Evolutionary conservation across 2,113 vertebrate species (phyloP).

Genomic region (Stictonetta naevosa): DNA sequence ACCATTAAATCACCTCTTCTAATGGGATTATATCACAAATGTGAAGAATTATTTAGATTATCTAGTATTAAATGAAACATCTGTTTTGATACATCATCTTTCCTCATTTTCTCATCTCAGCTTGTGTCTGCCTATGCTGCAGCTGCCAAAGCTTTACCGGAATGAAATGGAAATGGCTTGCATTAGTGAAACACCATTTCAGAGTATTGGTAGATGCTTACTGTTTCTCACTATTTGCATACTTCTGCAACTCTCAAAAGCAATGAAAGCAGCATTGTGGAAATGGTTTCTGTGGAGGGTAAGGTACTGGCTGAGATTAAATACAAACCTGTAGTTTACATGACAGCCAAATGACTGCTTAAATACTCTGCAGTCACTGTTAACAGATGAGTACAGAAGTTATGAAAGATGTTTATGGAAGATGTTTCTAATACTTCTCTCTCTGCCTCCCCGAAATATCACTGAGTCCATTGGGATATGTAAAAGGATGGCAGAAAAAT

Average conservation of each 20-base stretch:
- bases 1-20: neutral
- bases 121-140: neutral
- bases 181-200: fast-evolving
- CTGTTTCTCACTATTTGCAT: neutral
- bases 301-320: neutral
- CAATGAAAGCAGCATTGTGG: neutral
- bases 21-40: neutral
- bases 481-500: neutral
- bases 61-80: neutral
- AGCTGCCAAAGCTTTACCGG: neutral
- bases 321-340: neutral
- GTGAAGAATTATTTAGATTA: neutral
- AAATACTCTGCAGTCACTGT: neutral
- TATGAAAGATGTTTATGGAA: neutral
- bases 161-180: neutral
- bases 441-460: too few relatives aligned
- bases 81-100: neutral
- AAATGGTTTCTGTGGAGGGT: neutral
- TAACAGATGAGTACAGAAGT: neutral
- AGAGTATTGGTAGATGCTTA: neutral
- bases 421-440: too few relatives aligned
- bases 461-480: neutral
- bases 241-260: neutral
- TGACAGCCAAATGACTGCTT: neutral
- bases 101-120: neutral